A percentile compares a stretch with the other conserved stretches of the same genome.
Evolutionary conservation across 2,113 vertebrate species (phyloP).

Genomic region (Protomyctophum bolini): DNA sequence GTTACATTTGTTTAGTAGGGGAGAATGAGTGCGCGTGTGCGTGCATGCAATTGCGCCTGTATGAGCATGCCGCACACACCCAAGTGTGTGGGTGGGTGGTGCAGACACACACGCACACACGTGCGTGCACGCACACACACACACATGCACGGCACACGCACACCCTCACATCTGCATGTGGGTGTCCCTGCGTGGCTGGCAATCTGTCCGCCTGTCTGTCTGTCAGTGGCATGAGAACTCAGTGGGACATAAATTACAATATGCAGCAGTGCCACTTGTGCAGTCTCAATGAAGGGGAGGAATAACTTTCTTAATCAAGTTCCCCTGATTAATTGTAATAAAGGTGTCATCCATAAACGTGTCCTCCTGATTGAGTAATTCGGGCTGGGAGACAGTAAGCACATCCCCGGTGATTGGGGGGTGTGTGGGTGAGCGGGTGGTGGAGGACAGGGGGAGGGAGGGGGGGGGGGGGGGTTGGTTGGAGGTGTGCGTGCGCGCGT

Average conservation of each 20-base stretch:
- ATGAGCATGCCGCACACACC: conserved; percentile 6
- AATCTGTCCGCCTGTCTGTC: conserved; percentile 70
- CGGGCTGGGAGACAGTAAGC: conserved; percentile 80
- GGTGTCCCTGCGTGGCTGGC: conserved; percentile 63
- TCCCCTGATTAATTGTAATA: conserved; percentile 91
- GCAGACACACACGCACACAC: background rate
- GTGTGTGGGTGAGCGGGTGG: conserved; percentile 60
- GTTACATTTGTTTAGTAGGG: conserved; percentile 16
- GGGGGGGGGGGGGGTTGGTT: conserved; percentile 26
- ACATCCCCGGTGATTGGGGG: conserved; percentile 82
- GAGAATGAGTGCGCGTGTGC: background rate
- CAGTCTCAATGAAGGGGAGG: conserved; percentile 77
- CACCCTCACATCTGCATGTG: conserved; percentile 33
- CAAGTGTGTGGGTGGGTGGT: too few species aligned
- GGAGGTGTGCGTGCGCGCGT: conserved; percentile 73
- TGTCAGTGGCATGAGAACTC: conserved; percentile 59
- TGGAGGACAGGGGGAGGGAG: conserved; percentile 68
- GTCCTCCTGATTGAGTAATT: conserved; percentile 87
- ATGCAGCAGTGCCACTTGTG: conserved; percentile 72
- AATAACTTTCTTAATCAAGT: conserved; percentile 89
- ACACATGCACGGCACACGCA: conserved; percentile 34
- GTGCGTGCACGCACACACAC: background rate
- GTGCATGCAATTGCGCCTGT: conserved; percentile 11
- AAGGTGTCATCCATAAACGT: conserved; percentile 88
- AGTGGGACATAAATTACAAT: conserved; percentile 75